Evolutionary conservation across 2,888 invertebrate species (phyloP).

Genomic region (Nomada flava): DNA sequence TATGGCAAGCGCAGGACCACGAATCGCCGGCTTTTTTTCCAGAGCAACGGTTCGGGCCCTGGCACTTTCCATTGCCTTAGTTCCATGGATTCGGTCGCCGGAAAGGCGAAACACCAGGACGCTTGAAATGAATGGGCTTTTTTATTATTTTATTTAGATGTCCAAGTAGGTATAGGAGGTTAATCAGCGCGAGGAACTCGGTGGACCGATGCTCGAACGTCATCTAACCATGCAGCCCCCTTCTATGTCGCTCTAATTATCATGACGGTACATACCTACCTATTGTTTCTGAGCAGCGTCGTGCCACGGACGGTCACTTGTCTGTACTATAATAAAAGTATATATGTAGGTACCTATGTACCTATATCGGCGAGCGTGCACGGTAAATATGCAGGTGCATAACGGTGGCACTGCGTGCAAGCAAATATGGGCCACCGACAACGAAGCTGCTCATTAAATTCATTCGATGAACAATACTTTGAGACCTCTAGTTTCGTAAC

Average conservation of each 20-base stretch:
- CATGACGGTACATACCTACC: slow-evolving; percentile 22
- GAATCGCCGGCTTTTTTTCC: not conserved
- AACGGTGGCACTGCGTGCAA: slow-evolving; percentile 34
- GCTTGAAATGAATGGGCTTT: not conserved
- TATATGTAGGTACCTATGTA: not conserved
- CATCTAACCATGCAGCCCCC: slow-evolving; percentile 13
- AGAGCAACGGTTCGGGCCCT: not conserved
- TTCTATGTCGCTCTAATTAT: slow-evolving; percentile 48
- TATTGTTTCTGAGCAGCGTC: slow-evolving; percentile 13
- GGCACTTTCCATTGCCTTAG: not conserved
- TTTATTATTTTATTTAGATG: too few relatives aligned
- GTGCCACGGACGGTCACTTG: slow-evolving; percentile 23
- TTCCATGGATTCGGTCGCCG: not conserved
- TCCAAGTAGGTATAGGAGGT: not conserved
- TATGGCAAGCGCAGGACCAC: not conserved
- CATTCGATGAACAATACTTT: slow-evolving; percentile 30
- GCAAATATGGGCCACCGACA: slow-evolving; percentile 27
- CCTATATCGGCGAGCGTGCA: slow-evolving; percentile 11
- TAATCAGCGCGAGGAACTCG: slow-evolving; percentile 33
- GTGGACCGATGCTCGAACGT: slow-evolving; percentile 35
- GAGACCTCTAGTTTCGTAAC: slow-evolving; percentile 50
- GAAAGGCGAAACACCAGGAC: not conserved
- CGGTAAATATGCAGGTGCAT: slow-evolving; percentile 14
- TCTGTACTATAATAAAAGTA: slow-evolving; percentile 16
- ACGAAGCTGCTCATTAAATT: slow-evolving; percentile 38